Conservation (phyloP, 1,140 invertebrate genomes). For the Lepidurus couesii region DNA sequence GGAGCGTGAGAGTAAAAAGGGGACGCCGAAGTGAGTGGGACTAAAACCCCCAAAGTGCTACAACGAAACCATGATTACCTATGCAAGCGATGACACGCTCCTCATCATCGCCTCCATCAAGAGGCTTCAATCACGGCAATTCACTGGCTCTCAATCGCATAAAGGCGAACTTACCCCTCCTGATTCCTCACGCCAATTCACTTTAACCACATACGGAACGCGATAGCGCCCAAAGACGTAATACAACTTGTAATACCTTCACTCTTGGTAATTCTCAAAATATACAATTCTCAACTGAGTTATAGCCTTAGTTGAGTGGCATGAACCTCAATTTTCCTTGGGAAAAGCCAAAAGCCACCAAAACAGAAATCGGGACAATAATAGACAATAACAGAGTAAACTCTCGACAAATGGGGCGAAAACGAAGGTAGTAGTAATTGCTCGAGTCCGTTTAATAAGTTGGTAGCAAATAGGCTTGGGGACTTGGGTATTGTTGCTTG, state of each 20-base stretch:
- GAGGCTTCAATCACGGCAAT: constrained; percentile 8
- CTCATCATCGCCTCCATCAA: not conserved
- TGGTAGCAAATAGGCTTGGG: constrained; percentile 10
- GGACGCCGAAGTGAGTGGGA: not conserved
- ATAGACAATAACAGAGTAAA: not conserved
- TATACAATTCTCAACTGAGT: no score
- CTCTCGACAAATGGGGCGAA: not conserved
- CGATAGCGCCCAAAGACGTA: no score
- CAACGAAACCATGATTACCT: constrained; percentile 19
- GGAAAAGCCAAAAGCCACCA: not conserved
- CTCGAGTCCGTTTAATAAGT: not conserved
- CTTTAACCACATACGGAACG: not conserved
- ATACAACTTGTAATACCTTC: no score
- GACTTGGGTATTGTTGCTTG: constrained; percentile 17
- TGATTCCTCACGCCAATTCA: not conserved
- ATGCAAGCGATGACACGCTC: constrained; percentile 17
- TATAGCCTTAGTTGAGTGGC: no score
- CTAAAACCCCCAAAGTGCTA: not conserved
- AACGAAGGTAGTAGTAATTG: not conserved
- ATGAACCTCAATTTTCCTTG: no score
- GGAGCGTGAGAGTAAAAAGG: not conserved
- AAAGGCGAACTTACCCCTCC: not conserved
- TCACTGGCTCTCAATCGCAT: not conserved
- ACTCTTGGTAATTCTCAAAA: no score
- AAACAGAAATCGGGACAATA: not conserved